Evolutionary conservation across 2,797 vertebrate species (phyloP), one percentile per base, ranked within the genome.

Genomic region (Scyliorhinus canicula): DNA sequence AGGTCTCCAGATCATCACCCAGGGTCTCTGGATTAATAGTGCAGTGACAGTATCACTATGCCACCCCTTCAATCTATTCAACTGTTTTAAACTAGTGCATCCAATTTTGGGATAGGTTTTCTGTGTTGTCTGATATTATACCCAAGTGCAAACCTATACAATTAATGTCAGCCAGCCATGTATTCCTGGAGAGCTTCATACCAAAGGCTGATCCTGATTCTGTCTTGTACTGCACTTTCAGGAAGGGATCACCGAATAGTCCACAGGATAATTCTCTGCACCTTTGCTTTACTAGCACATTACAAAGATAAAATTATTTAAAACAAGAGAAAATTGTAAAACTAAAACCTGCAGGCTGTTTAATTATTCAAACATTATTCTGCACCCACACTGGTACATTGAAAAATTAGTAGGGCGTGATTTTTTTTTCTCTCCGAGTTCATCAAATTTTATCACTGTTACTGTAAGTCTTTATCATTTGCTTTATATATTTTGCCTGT

Each of bases 251-350:
- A 44, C 19, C 65, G n/a, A 91, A 63, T 44, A 91, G 60, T 44
- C n/a, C 40, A 91, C n/a, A 91, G 31, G 12, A 67, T 94, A 74
- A 94, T 12, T 74, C 47, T 69, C 1, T 94, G 47, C 50, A 71
- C 44, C 6, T 94, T n/a, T 52, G 93, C 47, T 94, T 71, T 71
- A 55, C 8, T 3, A 24, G 28, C 35, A 16, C 63, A 93, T 93
- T 31, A 24, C 60, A 44, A 47, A 71, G 28, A 69, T 69, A 71
- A 94, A 6, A 94, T 94, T 94, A 67, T 74, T 71, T n/a, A 67
- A 50, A 44, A 69, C 67, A 94, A 50, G 52, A 93, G 93, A 74
- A 94, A 94, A 52, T 52, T 94, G 28, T 94, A 71, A 74, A 94
- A 35, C 50, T 52, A 50, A n/a, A 19, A 35, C 67, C 93, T 71